Base-by-base conservation (phyloP, 2,113 vertebrate genomes). In the Oryctolagus cuniculus region DNA sequence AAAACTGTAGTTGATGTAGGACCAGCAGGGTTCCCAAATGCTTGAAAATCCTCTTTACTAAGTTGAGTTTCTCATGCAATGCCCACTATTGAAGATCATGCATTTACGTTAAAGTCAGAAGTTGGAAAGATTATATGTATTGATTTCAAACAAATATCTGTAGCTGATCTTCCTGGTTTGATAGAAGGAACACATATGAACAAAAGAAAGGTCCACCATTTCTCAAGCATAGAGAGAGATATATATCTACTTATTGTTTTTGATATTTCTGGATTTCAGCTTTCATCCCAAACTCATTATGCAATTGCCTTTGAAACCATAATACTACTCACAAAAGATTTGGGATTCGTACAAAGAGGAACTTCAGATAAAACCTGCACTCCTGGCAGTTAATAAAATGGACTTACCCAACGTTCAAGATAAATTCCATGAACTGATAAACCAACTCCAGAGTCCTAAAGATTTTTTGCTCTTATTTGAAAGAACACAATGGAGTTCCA, bases 181-280 rank as follows among this genome's bases (percentile, higher is more conserved):
- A 99, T 99, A 87, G 99, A 99, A 97, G 99, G 99, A 27, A 99
- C 99, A 79, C 99, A 99, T 95, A 93, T 98, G 93, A 99, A 99
- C 98, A 99, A 97, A 99, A 99, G 99, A 93, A 99, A 99, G 99
- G 99, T 99, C 34, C 99, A 99, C 97, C 99, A 95, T 99, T 99
- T 94, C 99, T 99, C 8, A 99, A 99, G 92, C 99, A 99, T 0
- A 92, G 99, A 66, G 99, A 99, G 96, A 34, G 53, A 97, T 13
- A 99, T 98, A 94, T 99, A 99, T 88, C 98, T 99, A 75, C 97
- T 99, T 73, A 99, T 99, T 97, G 99, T 99, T 98, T 99, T 99
- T 29, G 99, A 99, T 96, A 90, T 99, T 89, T 97, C 98, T 75
- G 99, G 99, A 36, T 99, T 99, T 97, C 99, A 99, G 3, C 98